Percentiles rank a stretch among this genome's conserved stretches.
phyloP scores from a whole-genome alignment of 2,888 invertebrate species.

The Drosophila quinaria region DNA sequence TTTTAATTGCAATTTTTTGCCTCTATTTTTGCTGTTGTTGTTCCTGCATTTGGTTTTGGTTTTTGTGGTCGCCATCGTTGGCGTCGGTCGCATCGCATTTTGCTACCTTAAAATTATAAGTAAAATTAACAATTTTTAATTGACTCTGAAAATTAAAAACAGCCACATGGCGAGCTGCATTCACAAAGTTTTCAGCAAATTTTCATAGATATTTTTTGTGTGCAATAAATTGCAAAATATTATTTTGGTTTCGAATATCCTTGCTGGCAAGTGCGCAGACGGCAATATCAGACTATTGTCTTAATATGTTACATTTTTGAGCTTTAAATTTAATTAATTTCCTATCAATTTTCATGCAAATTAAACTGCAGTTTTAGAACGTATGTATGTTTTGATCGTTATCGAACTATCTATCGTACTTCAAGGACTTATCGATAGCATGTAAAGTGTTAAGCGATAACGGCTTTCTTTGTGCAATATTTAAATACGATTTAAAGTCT shows the following conservation, averaged over 20 bases:
- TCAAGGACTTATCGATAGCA: not conserved
- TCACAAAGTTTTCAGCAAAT: constrained; percentile 59
- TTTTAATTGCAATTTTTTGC: constrained; percentile 72
- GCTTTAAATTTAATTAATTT: not conserved
- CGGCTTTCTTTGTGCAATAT: not conserved
- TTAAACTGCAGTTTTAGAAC: not conserved
- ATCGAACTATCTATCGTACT: not conserved
- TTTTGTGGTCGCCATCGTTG: constrained; percentile 17
- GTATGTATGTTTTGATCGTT: not conserved
- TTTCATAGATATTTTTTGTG: constrained; percentile 50
- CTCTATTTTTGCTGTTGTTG: constrained; percentile 13
- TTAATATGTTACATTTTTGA: not conserved
- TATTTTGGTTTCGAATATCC: constrained; percentile 50
- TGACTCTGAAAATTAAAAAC: constrained; percentile 76
- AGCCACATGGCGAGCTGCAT: constrained; percentile 52
- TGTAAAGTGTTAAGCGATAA: not conserved
- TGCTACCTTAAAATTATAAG: constrained; percentile 76
- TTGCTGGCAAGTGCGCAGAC: not conserved
- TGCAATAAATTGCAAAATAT: constrained; percentile 56
- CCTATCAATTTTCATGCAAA: not conserved
- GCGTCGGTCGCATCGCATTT: constrained; percentile 65
- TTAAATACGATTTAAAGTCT: not conserved
- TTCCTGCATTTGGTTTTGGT: constrained; percentile 6
- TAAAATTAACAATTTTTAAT: constrained; percentile 80
- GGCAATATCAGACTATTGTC: not conserved